A percentile compares a stretch with the other conserved stretches of the same genome.
phyloP scores from a whole-genome alignment of 2,113 vertebrate genomes.

The Glaucomys volans region DNA sequence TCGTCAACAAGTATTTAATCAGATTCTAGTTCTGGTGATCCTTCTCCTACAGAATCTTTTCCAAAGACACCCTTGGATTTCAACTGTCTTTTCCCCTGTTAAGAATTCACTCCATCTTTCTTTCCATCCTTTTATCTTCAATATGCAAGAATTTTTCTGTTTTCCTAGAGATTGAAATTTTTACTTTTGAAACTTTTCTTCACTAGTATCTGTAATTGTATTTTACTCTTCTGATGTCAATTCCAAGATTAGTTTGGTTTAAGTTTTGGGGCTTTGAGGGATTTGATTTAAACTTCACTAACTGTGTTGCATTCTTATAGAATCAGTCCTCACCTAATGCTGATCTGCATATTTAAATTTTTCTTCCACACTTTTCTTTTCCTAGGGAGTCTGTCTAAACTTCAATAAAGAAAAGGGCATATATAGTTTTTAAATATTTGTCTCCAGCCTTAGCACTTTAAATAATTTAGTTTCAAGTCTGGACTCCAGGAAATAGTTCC shows the following conservation, averaged over 20 bases:
- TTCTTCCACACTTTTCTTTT: neutral
- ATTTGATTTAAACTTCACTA: neutral
- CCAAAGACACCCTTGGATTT: neutral
- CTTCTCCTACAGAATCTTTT: neutral
- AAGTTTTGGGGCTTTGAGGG: neutral
- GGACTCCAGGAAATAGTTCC: neutral
- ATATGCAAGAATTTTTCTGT: neutral
- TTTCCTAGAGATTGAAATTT: neutral
- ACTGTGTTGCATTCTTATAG: neutral
- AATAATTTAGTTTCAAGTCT: constrained; percentile 9
- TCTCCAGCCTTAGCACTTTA: neutral
- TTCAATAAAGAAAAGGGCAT: neutral
- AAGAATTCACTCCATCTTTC: neutral
- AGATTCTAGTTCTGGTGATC: neutral
- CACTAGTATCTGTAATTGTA: neutral
- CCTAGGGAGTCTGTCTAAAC: neutral
- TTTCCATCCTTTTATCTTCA: neutral
- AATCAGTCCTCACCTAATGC: neutral
- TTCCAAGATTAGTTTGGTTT: neutral
- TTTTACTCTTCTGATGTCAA: constrained; percentile 22
- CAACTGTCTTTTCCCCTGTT: too few relatives aligned
- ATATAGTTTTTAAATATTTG: neutral
- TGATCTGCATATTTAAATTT: neutral
- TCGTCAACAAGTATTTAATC: neutral
- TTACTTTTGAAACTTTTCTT: neutral